Evolutionary conservation across 2,113 vertebrate genomes (phyloP).

Genomic region (Proterorhinus semilunaris): DNA sequence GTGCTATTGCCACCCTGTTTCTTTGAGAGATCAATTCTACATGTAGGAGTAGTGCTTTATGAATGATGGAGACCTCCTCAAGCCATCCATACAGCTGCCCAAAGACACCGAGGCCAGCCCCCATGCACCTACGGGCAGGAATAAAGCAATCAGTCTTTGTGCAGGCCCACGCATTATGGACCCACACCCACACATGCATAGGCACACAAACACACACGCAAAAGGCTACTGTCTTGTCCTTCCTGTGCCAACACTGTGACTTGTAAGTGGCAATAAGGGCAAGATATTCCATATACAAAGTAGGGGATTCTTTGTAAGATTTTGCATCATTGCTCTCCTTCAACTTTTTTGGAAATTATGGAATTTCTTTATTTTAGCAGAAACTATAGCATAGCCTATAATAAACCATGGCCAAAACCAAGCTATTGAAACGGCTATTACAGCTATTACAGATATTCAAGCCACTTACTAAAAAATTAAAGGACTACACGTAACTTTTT

Average conservation of each 20-base stretch:
- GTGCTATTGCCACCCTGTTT: constrained; percentile 74
- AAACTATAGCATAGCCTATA: too few species aligned
- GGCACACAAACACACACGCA: constrained; percentile 28
- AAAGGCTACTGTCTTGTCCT: background rate
- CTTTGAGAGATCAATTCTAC: constrained; percentile 78
- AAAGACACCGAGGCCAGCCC: constrained; percentile 67
- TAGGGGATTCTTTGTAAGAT: too few species aligned
- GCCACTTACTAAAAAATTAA: too few species aligned
- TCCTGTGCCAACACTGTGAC: constrained; percentile 16
- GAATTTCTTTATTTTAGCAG: too few species aligned
- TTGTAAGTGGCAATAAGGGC: background rate
- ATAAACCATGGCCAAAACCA: too few species aligned
- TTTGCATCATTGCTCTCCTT: too few species aligned
- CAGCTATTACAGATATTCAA: too few species aligned
- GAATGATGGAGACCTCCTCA: constrained; percentile 78
- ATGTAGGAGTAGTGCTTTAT: constrained; percentile 73
- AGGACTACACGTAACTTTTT: too few species aligned
- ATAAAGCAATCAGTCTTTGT: constrained; percentile 76
- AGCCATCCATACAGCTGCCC: constrained; percentile 78
- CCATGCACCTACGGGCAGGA: constrained; percentile 67
- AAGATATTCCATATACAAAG: background rate
- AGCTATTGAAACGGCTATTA: too few species aligned
- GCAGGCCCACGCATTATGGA: constrained; percentile 63
- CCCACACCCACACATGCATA: constrained; percentile 62
- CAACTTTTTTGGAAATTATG: too few species aligned